These are phyloP conservation scores for Allygus modestus DNA, from an alignment of 2,888 invertebrate genomes.

Conservation along the genomic window DNA sequence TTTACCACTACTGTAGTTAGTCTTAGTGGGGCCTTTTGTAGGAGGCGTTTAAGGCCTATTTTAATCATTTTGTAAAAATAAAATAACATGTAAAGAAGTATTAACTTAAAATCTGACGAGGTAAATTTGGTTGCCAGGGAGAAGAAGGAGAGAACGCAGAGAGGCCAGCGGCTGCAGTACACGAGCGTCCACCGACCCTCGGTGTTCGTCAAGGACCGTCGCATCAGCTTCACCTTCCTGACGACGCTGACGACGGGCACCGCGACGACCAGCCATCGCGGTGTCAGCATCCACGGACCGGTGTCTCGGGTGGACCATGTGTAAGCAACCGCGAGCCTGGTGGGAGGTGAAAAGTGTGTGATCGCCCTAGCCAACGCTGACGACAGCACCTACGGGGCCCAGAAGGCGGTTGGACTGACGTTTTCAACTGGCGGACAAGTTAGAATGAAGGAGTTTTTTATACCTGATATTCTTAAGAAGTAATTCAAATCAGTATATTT, in stretches of 20 bases:
- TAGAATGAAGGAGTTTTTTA: too few species aligned
- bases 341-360: background rate
- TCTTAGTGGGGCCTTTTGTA: too few species aligned
- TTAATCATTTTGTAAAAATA: too few species aligned
- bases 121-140: too few species aligned
- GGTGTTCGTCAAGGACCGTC: conserved; percentile 67
- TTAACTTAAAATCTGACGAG: too few species aligned
- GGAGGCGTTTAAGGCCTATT: too few species aligned
- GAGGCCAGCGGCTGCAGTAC: conserved; percentile 20
- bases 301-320: conserved; percentile 46
- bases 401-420: background rate
- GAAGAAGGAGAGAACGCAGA: conserved; percentile 20
- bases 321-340: background rate
- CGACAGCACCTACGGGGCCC: conserved; percentile 1
- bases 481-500: too few species aligned
- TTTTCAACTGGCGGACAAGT: too few species aligned
- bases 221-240: conserved; percentile 70
- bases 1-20: too few species aligned
- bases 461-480: too few species aligned
- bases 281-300: conserved; percentile 3
- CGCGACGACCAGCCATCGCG: conserved; percentile 40
- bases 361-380: background rate
- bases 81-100: too few species aligned
- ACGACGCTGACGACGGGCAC: conserved; percentile 69
- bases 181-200: conserved; percentile 65